A percentile compares a stretch with the other conserved stretches of the same genome.
Evolutionary conservation across 1,140 invertebrate species (phyloP).

Genomic region (Eubasilissa regina): DNA sequence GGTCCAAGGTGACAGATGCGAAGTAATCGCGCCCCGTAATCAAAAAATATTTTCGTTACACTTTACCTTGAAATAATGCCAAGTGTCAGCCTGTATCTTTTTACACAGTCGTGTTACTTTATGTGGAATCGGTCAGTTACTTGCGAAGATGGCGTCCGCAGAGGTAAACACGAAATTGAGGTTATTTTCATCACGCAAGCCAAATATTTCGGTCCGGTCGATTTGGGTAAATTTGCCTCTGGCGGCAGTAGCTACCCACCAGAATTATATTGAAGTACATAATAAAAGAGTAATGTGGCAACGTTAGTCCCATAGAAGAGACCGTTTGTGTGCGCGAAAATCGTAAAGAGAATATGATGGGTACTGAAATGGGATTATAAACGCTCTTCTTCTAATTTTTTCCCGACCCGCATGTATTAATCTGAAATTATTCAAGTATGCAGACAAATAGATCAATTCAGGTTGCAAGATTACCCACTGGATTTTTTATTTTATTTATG

Average conservation of each 20-base stretch:
- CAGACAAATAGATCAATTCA: too few relatives aligned
- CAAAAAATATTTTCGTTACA: neutral
- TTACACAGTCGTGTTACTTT: neutral
- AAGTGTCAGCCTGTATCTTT: neutral
- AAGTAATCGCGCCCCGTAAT: neutral
- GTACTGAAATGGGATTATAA: neutral
- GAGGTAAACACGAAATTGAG: constrained; percentile 51
- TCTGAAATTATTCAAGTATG: too few relatives aligned
- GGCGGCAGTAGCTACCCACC: constrained; percentile 9
- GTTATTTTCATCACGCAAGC: constrained; percentile 53
- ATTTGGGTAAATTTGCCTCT: constrained; percentile 7
- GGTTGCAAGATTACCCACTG: too few relatives aligned
- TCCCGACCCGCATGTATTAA: too few relatives aligned
- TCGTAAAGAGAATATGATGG: neutral
- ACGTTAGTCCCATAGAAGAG: constrained; percentile 8
- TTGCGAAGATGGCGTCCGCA: neutral
- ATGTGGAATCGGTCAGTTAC: neutral
- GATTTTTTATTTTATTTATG: too few relatives aligned
- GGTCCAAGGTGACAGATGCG: neutral
- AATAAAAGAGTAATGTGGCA: constrained; percentile 28
- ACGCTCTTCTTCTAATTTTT: neutral
- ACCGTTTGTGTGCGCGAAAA: constrained; percentile 6
- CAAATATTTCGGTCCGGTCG: constrained; percentile 49
- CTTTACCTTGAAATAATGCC: neutral
- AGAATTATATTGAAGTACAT: constrained; percentile 27